Conservation (phyloP, 1,140 invertebrate species). For the Megalonaias nervosa region DNA sequence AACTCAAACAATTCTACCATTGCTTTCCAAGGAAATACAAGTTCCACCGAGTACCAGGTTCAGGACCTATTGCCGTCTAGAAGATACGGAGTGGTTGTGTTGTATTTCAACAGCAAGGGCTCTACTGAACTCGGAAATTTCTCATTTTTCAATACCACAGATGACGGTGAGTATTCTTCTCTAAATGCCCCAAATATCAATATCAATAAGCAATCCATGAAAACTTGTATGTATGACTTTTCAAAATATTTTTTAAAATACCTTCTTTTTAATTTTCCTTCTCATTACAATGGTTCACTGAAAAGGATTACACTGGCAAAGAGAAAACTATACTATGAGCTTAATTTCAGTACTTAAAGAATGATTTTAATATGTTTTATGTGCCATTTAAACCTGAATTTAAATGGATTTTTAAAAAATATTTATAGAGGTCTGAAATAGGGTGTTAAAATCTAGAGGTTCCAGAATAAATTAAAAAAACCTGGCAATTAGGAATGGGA, state of each 20-base stretch:
- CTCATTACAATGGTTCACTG: not conserved
- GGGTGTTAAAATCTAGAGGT: too few species aligned
- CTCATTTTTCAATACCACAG: constrained; percentile 39
- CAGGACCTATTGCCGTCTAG: constrained; percentile 35
- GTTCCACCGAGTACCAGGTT: not conserved
- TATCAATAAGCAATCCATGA: not conserved
- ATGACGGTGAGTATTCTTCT: constrained; percentile 45
- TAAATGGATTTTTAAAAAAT: too few species aligned
- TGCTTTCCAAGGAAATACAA: not conserved
- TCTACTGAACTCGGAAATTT: constrained; percentile 21
- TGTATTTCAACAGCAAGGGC: constrained; percentile 51
- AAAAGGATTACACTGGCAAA: too few species aligned
- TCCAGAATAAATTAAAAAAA: too few species aligned
- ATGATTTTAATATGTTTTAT: too few species aligned
- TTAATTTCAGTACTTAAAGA: too few species aligned
- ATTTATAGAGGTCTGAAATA: too few species aligned
- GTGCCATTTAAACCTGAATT: too few species aligned
- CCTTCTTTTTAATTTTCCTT: not conserved
- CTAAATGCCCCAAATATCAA: not conserved
- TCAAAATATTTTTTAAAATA: not conserved
- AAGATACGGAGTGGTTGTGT: constrained; percentile 43
- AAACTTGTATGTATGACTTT: not conserved
- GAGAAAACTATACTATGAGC: too few species aligned
- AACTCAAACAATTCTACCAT: constrained; percentile 1
- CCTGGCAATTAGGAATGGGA: too few species aligned